Conservation (phyloP, 2,113 vertebrate species). For the Corythoichthys haematopterus region DNA sequence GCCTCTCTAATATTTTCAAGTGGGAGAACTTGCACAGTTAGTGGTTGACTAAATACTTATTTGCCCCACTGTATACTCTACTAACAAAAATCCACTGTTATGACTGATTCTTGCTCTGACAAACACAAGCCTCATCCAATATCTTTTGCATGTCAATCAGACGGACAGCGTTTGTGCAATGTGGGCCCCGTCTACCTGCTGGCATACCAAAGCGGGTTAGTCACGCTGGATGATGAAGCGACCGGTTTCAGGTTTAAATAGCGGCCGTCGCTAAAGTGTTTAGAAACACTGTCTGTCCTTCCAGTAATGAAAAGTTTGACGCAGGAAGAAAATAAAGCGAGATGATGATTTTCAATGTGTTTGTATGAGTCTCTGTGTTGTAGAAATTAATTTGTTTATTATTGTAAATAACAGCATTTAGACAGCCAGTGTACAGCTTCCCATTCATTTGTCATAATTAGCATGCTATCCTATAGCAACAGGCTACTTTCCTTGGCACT, state of each 20-base stretch:
- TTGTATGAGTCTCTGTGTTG: background rate
- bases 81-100: too few relatives aligned
- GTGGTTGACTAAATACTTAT: too few relatives aligned
- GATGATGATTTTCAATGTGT: background rate
- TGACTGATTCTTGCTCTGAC: too few relatives aligned
- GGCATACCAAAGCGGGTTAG: constrained; percentile 56
- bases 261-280: constrained; percentile 21
- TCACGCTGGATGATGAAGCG: constrained; percentile 42
- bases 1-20: too few relatives aligned
- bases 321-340: background rate
- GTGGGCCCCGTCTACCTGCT: constrained; percentile 34
- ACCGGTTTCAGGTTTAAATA: constrained; percentile 38
- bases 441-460: background rate
- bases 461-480: background rate
- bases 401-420: background rate
- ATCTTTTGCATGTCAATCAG: constrained; percentile 23
- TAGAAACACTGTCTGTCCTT: constrained; percentile 18
- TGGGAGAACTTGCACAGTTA: too few relatives aligned
- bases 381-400: background rate
- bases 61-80: too few relatives aligned
- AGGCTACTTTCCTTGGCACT: background rate
- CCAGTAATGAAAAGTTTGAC: background rate
- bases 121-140: too few relatives aligned
- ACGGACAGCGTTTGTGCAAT: constrained; percentile 51
- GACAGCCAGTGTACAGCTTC: background rate